Percentiles rank a stretch among this genome's conserved stretches.
phyloP scores from a whole-genome alignment of 2,888 invertebrate species.

The Omphaloscelis lunosa region DNA sequence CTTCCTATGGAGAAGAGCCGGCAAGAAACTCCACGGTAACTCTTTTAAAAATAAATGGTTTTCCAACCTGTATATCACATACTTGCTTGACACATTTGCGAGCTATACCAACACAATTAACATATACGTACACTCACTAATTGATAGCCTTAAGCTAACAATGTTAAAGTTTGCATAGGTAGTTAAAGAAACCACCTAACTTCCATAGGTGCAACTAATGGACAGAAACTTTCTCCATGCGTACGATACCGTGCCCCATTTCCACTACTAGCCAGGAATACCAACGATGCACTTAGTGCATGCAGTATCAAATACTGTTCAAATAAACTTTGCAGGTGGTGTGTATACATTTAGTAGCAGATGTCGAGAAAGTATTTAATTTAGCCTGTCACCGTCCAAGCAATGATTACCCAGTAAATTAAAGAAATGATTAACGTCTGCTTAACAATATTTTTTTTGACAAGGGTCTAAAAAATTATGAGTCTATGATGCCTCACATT shows the following conservation, averaged over 20 bases:
- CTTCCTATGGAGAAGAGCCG: too few relatives aligned
- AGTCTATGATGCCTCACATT: too few relatives aligned
- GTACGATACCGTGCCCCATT: not conserved
- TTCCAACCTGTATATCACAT: not conserved
- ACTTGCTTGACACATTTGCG: not conserved
- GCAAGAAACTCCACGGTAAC: too few relatives aligned
- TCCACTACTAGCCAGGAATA: slow-evolving; percentile 36
- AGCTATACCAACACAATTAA: slow-evolving; percentile 3
- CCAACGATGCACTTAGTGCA: slow-evolving; percentile 44
- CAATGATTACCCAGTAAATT: not conserved
- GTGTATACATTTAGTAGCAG: not conserved
- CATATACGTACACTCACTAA: not conserved
- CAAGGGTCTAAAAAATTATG: too few relatives aligned
- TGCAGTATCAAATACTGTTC: slow-evolving; percentile 34
- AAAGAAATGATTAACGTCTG: too few relatives aligned
- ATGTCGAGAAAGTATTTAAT: not conserved
- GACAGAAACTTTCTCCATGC: slow-evolving; percentile 19
- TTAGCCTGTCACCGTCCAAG: not conserved
- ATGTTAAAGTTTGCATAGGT: slow-evolving; percentile 27
- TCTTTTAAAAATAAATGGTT: too few relatives aligned
- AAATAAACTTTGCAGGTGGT: slow-evolving; percentile 26
- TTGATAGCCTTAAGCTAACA: slow-evolving; percentile 18
- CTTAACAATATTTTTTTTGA: too few relatives aligned
- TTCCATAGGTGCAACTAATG: slow-evolving; percentile 43
- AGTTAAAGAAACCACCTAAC: slow-evolving; percentile 1